A percentile compares a stretch with the other conserved stretches of the same genome.
Evolutionary conservation across 2,888 invertebrate species (phyloP).

Genomic region (Pheosia gnoma): DNA sequence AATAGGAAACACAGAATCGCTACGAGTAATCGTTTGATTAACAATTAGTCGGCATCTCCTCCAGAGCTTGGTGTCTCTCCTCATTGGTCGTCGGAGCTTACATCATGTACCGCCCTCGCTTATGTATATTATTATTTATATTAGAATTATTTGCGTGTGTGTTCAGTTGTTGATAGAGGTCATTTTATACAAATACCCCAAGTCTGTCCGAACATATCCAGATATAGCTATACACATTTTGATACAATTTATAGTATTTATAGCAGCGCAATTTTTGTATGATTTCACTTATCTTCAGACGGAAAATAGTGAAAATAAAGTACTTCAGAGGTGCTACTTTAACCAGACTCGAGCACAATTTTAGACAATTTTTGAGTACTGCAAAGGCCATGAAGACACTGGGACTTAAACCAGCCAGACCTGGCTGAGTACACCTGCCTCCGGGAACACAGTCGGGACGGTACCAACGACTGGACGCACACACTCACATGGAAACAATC

Average conservation of each 20-base stretch:
- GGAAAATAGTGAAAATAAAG: too few species aligned
- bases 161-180: neutral
- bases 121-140: neutral
- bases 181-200: neutral
- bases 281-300: too few species aligned
- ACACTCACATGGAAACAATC: neutral
- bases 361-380: too few species aligned
- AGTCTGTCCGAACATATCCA: too few species aligned
- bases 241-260: too few species aligned
- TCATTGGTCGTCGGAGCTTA: constrained; percentile 1
- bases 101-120: neutral
- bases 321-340: too few species aligned
- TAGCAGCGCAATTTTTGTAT: too few species aligned
- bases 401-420: too few species aligned
- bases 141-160: neutral
- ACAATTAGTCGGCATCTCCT: neutral
- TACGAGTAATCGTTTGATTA: neutral
- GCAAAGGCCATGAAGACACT: too few species aligned
- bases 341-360: too few species aligned
- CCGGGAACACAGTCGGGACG: neutral
- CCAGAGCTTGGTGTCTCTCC: neutral
- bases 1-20: neutral
- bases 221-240: too few species aligned
- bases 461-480: neutral
- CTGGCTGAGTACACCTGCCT: too few species aligned